These are phyloP conservation scores for Anthoptus insignis DNA, from an alignment of 2,888 invertebrate species.

Conservation along the genomic window DNA sequence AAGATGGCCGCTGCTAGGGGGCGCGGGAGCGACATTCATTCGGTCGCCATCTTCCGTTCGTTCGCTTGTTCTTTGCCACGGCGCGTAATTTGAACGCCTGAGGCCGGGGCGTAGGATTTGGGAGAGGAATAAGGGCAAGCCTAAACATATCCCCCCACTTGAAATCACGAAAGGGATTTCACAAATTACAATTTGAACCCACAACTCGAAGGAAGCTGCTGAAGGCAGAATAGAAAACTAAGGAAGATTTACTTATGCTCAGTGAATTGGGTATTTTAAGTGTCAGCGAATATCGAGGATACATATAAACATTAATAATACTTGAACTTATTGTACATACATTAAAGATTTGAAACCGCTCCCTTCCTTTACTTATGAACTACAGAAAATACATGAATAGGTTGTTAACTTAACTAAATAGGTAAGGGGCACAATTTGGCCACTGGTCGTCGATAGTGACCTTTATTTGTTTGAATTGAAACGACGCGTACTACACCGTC, in stretches of 20 bases:
- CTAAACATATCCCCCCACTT: not conserved
- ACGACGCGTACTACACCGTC: slow-evolving; percentile 40
- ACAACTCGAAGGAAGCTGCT: not conserved
- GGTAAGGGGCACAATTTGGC: slow-evolving; percentile 27
- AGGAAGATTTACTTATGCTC: not conserved
- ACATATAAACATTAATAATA: not conserved
- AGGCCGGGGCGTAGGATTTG: too few species aligned
- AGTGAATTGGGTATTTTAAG: not conserved
- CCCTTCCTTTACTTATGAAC: not conserved
- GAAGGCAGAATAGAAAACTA: not conserved
- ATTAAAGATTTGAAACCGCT: not conserved
- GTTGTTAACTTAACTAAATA: not conserved
- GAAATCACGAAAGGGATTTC: not conserved
- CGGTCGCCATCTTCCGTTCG: too few species aligned
- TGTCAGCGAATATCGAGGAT: not conserved
- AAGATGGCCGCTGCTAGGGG: too few species aligned
- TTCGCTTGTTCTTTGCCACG: too few species aligned
- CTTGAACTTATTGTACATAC: not conserved
- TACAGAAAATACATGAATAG: not conserved
- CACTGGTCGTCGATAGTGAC: slow-evolving; percentile 27
- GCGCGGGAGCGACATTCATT: too few species aligned
- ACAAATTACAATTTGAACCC: not conserved
- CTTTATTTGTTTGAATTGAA: slow-evolving; percentile 26
- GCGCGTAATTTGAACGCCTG: too few species aligned
- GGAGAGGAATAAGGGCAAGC: not conserved